Evolutionary conservation across 2,113 vertebrate genomes (phyloP), one percentile per base, ranked within the genome.

Genomic region (Mormyrus lacerda): DNA sequence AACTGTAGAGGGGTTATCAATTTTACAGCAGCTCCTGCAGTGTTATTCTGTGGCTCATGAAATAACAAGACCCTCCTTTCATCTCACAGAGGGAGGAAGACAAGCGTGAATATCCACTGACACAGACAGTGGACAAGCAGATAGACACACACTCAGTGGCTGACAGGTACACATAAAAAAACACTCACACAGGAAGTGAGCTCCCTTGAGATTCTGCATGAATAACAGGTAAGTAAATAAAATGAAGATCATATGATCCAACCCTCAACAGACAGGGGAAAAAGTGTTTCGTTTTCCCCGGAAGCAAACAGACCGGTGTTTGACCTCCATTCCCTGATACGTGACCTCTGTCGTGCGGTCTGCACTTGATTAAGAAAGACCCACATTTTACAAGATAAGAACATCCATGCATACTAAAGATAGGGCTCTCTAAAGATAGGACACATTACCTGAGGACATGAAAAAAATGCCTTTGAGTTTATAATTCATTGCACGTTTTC

Each of bases 51-150:
- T 19, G 47, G 88, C n/a, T 51, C 47, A 53, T 42, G 82, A 82
- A 83, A 89, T n/a, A 39, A 89, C 45, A 89, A 65, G 87, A 73
- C 24, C 47, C 31, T 51, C 58, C 31, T 42, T 55, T 51, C 73
- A 83, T 51, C 88, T 53, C 35, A 90, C 84, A 83, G 84, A 84
- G 6, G 15, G 35, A 88, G 87, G 53, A 69, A 65, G 53, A 53
- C 50, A 45, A 65, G 90, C 79, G 35, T 65, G 86, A 39, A 48
- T 51, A 90, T 85, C 24, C 69, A 89, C 21, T 15, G 35, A 44
- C 35, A 61, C 61, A 85, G 50, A 85, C 8, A 10, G 42, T 10
- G 1, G 19, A 85, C 53, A n/a, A 48, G 53, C 69, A 47, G 76
- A 45, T 9, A 58, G 35, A 61, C 76, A 45, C 19, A 58, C 65